These are phyloP conservation scores for Thalassoma bifasciatum DNA, from an alignment of 2,113 vertebrate species.

Conservation along the genomic window DNA sequence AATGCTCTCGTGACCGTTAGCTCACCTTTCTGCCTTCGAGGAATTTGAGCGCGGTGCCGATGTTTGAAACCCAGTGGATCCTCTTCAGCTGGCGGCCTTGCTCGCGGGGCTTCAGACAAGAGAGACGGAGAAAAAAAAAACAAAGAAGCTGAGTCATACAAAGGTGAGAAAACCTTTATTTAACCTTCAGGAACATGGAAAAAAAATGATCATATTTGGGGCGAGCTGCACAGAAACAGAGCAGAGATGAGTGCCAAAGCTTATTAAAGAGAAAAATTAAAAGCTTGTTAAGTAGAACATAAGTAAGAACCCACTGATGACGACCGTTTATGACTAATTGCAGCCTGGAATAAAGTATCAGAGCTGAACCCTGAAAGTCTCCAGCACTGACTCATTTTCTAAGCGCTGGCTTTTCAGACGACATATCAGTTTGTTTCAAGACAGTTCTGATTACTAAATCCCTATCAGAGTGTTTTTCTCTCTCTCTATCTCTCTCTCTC, in stretches of 20 bases:
- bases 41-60: slow-evolving; percentile 95
- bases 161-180: too few species aligned
- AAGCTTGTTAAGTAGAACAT: not conserved
- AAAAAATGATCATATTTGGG: not conserved
- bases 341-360: not conserved
- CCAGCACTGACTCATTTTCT: slow-evolving; percentile 17
- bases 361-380: not conserved
- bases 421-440: slow-evolving; percentile 22
- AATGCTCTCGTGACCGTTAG: not conserved
- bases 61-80: slow-evolving; percentile 97
- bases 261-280: slow-evolving; percentile 7
- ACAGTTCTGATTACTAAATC: slow-evolving; percentile 36
- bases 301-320: not conserved
- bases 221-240: not conserved
- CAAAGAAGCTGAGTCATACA: not conserved
- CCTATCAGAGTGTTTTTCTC: not conserved
- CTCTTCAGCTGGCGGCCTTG: slow-evolving; percentile 95
- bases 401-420: slow-evolving; percentile 22
- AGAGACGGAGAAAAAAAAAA: slow-evolving; percentile 8
- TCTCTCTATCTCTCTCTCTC: too few species aligned
- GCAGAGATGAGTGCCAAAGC: slow-evolving; percentile 6
- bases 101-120: slow-evolving; percentile 88
- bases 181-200: not conserved
- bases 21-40: slow-evolving; percentile 97
- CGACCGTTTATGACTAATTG: not conserved